These are phyloP conservation scores for Ceratothoa steindachneri DNA, from an alignment of 2,888 invertebrate genomes.

Conservation along the genomic window DNA sequence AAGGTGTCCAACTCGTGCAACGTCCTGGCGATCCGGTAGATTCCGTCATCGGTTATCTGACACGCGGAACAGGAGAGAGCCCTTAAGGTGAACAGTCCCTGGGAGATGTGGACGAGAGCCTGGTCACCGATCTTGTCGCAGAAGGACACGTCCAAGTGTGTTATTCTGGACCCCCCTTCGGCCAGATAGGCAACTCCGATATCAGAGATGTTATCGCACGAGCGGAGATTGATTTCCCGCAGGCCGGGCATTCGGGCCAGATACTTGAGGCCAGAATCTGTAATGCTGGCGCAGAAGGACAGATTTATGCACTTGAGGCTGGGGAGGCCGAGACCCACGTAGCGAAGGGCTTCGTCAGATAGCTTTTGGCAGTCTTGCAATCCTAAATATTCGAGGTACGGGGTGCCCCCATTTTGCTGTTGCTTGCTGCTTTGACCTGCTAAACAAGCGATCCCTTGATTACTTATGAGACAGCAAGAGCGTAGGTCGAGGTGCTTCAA, in stretches of 20 bases:
- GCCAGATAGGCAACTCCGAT: constrained; percentile 86
- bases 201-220: constrained; percentile 91
- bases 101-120: constrained; percentile 80
- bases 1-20: constrained; percentile 81
- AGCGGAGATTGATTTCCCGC: constrained; percentile 79
- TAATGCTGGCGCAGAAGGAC: constrained; percentile 89
- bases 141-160: constrained; percentile 84
- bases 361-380: constrained; percentile 92
- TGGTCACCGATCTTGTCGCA: constrained; percentile 93
- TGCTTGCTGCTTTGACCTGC: constrained; percentile 58
- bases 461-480: constrained; percentile 88
- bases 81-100: constrained; percentile 76
- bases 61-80: constrained; percentile 84
- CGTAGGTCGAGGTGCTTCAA: constrained; percentile 78
- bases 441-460: constrained; percentile 81
- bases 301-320: constrained; percentile 81
- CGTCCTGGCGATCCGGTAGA: constrained; percentile 74
- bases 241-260: constrained; percentile 78
- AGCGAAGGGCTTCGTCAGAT: constrained; percentile 82
- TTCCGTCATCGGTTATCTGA: constrained; percentile 85
- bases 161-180: constrained; percentile 74
- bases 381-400: constrained; percentile 54
- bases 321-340: constrained; percentile 73
- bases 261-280: constrained; percentile 85
- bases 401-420: constrained; percentile 54